Evolutionary conservation across 2,113 vertebrate genomes (phyloP).

Genomic region (Notothenia rossii): DNA sequence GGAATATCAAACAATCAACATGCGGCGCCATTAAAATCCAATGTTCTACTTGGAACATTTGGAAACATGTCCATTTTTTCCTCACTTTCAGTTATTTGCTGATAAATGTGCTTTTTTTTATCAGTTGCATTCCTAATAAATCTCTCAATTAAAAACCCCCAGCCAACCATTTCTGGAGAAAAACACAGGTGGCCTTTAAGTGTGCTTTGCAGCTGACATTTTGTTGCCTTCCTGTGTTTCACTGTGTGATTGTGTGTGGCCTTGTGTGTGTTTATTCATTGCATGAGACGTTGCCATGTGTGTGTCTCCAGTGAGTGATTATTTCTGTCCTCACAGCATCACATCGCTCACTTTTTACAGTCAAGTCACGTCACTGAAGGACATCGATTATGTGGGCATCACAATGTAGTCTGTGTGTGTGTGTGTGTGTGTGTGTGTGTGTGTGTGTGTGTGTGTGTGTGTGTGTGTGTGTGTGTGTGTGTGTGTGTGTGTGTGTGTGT

Average conservation of each 20-base stretch:
- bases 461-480: conserved; percentile 6
- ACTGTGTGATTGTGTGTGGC: conserved; percentile 30
- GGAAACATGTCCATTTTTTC: background rate
- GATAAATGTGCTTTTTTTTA: too few relatives aligned
- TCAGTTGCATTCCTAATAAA: too few relatives aligned
- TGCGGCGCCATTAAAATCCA: conserved; percentile 32
- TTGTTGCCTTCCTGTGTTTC: conserved; percentile 60
- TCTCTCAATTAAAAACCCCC: too few relatives aligned
- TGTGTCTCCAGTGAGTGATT: conserved; percentile 41
- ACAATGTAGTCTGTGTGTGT: background rate
- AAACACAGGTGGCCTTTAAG: background rate
- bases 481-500: background rate
- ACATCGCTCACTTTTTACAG: conserved; percentile 22
- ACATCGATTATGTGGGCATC: conserved; percentile 24
- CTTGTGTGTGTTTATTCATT: conserved; percentile 52
- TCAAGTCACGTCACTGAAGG: conserved; percentile 41
- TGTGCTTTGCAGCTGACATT: conserved; percentile 28
- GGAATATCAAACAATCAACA: conserved; percentile 31
- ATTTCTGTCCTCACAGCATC: conserved; percentile 26
- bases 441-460: background rate
- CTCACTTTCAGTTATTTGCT: background rate
- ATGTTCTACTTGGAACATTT: background rate
- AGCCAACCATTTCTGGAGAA: background rate
- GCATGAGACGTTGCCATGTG: conserved; percentile 15
- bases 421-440: too few relatives aligned